Evolutionary conservation across 2,797 vertebrate genomes (phyloP).

Genomic region (Cryptoprocta ferox): DNA sequence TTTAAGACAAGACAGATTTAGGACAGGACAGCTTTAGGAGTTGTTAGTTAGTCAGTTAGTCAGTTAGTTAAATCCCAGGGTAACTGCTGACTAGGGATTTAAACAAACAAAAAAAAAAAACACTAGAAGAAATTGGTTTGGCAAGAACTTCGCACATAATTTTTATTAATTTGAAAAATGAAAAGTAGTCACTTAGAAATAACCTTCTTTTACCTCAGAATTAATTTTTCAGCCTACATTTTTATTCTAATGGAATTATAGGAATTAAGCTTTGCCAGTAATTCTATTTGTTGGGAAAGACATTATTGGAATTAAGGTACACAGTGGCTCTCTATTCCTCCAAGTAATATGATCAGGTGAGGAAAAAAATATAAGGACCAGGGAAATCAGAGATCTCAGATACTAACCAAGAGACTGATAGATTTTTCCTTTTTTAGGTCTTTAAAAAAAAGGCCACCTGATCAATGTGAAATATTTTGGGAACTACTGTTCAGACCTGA

Average conservation of each 20-base stretch:
- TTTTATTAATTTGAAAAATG: conserved; percentile 80
- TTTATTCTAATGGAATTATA: conserved; percentile 60
- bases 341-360: background rate
- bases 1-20: conserved; percentile 78
- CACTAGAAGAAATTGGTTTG: conserved; percentile 75
- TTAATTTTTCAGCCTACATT: conserved; percentile 50
- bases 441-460: background rate
- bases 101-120: conserved; percentile 77
- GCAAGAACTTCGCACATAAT: conserved; percentile 77
- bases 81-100: conserved; percentile 76
- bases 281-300: conserved; percentile 15
- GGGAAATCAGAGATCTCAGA: background rate
- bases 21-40: conserved; percentile 69
- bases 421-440: background rate
- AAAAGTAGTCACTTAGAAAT: conserved; percentile 62
- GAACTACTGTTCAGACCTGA: background rate
- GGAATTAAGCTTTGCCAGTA: background rate
- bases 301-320: conserved; percentile 25
- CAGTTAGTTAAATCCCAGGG: conserved; percentile 57
- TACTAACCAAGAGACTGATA: background rate
- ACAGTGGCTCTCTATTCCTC: background rate
- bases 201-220: conserved; percentile 63
- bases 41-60: conserved; percentile 57
- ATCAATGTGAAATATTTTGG: background rate
- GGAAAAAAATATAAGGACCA: background rate